These are phyloP conservation scores for Eucera pruinosa DNA, from an alignment of 2,888 invertebrate species.

Conservation along the genomic window DNA sequence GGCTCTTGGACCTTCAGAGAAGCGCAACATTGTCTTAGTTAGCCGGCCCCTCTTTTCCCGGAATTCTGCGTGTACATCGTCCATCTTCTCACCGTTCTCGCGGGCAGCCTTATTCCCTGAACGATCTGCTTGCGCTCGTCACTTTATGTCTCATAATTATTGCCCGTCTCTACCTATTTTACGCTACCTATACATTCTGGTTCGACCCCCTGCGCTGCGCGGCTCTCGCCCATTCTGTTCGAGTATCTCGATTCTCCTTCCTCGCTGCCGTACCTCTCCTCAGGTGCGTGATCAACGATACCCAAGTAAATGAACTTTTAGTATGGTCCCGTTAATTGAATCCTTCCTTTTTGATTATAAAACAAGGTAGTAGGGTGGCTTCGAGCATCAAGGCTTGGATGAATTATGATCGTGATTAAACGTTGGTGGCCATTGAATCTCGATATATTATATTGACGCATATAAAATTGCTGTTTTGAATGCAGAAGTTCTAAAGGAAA, in stretches of 20 bases:
- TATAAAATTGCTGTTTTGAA: too few species aligned
- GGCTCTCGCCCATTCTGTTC: neutral
- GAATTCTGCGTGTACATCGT: conserved; percentile 66
- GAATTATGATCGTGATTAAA: too few species aligned
- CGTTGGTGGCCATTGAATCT: too few species aligned
- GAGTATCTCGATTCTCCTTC: neutral
- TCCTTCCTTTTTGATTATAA: too few species aligned
- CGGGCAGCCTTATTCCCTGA: conserved; percentile 64
- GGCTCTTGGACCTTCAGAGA: conserved; percentile 75
- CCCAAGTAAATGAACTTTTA: neutral
- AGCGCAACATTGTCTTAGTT: conserved; percentile 74
- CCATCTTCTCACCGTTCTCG: conserved; percentile 60
- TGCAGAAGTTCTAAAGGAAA: too few species aligned
- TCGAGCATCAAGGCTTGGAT: too few species aligned
- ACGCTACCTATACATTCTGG: conserved; percentile 55
- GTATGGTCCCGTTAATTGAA: neutral
- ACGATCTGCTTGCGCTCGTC: conserved; percentile 78
- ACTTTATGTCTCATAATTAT: conserved; percentile 84
- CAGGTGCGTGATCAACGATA: conserved; percentile 21
- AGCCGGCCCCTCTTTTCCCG: conserved; percentile 64
- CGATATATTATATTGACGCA: too few species aligned
- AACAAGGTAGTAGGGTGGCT: too few species aligned
- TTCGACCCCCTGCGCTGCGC: conserved; percentile 42
- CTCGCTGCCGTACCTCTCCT: too few species aligned
- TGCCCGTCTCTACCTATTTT: conserved; percentile 78